Evolutionary conservation across 1,140 invertebrate genomes (phyloP), one percentile per base, ranked within the genome.

Genomic region (Trichoplusia ni): DNA sequence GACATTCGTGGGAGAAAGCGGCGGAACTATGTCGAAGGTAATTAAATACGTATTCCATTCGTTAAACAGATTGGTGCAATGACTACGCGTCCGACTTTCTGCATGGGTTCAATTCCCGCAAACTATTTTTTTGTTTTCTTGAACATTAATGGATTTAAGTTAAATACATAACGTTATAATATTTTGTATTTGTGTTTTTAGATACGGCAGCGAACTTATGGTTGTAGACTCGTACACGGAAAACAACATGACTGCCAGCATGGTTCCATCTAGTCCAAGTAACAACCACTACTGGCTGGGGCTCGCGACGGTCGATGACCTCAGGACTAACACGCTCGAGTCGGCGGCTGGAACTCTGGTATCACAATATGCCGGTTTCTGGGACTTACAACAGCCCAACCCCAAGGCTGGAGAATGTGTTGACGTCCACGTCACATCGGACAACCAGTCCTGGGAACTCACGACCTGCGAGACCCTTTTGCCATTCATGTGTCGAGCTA

Each of bases 1-100:
- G 94, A 90, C 97, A 98, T 92, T 98, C 97, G 60, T 98, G 97
- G 97, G 96, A 97, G 91, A 97, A 97, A 92, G 97, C 97, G 67
- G 97, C 96, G 61, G 96, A 98, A 92, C 92, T 98, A 90, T 98
- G 97, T 92, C 95, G 96, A 93, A 96, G 96, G 97, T 98, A 54
- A 60, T 38, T 44, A 44, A 49, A n/a, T 33, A n/a, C n/a, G n/a
- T n/a, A n/a, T 56, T 35, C 3, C 21, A 7, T 19, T 35, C 44
- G 13, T 46, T 58, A 35, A 69, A 49, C 27, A 67, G 29, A 62
- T 67, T 70, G 1, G 16, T 4, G 11, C n/a, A n/a, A n/a, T n/a
- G n/a, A n/a, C n/a, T n/a, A n/a, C n/a, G n/a, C n/a, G n/a, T n/a
- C n/a, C n/a, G n/a, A n/a, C n/a, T n/a, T n/a, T n/a, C n/a, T n/a